phyloP scores from a whole-genome alignment of 2,888 invertebrate genomes.

The Mythimna loreyi region DNA sequence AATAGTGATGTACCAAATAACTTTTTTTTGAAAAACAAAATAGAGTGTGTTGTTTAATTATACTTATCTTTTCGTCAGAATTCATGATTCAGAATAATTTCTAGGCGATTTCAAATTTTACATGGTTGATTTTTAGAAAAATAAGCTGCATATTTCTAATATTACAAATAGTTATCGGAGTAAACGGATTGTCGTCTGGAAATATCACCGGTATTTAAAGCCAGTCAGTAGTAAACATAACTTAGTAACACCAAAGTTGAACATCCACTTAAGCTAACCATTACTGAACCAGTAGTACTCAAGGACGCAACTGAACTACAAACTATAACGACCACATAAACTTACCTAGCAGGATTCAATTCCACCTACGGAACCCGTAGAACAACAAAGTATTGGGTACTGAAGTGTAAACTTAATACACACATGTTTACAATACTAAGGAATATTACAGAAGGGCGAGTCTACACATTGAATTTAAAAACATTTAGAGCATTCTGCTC shows the following conservation, averaged over 20 bases:
- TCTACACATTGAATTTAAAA: background rate
- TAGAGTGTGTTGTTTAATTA: no score
- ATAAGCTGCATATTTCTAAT: no score
- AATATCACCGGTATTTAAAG: background rate
- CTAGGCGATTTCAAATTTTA: no score
- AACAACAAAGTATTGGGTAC: conserved; percentile 36
- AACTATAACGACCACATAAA: conserved; percentile 23
- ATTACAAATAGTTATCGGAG: no score
- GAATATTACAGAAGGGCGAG: background rate
- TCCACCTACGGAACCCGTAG: conserved; percentile 32
- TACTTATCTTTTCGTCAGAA: no score
- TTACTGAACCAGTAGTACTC: background rate
- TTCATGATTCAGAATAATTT: no score
- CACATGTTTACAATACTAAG: conserved; percentile 14
- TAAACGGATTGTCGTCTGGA: no score
- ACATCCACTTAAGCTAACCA: background rate
- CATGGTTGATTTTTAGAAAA: no score
- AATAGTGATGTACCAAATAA: no score
- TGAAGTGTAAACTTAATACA: conserved; percentile 45
- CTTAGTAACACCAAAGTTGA: background rate
- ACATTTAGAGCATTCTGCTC: background rate
- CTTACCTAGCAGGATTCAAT: conserved; percentile 32
- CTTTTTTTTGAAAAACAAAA: no score
- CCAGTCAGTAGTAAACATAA: background rate
- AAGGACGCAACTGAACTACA: background rate